phyloP scores from a whole-genome alignment of 2,888 invertebrate genomes.

The Cremastobaeus sp. region DNA sequence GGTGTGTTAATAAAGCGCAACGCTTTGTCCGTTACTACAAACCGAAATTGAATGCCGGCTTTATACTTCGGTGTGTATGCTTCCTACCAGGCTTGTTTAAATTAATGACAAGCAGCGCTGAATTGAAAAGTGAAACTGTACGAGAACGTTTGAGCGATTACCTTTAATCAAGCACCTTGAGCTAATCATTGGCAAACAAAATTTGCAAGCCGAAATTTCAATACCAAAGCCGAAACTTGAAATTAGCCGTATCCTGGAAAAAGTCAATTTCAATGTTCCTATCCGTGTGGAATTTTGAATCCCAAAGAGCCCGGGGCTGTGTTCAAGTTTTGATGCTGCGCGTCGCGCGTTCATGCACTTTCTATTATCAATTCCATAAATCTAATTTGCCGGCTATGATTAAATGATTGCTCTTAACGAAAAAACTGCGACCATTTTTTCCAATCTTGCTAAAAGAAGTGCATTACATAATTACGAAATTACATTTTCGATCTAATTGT shows the following conservation, averaged over 20 bases:
- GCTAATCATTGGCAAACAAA: slow-evolving; percentile 30
- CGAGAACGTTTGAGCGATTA: slow-evolving; percentile 38
- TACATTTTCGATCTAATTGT: slow-evolving; percentile 55
- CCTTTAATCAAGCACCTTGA: slow-evolving; percentile 43
- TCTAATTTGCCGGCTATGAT: no score
- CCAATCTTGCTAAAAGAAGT: slow-evolving; percentile 45
- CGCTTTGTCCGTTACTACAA: slow-evolving; percentile 58
- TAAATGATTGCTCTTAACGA: no score
- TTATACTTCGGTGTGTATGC: slow-evolving; percentile 35
- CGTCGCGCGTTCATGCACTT: no score
- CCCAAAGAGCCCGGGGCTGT: no score
- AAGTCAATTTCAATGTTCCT: neutral
- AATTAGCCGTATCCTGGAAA: no score
- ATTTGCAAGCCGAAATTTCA: slow-evolving; percentile 21
- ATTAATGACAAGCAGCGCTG: slow-evolving; percentile 46
- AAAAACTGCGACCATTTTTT: no score
- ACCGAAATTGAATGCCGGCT: slow-evolving; percentile 54
- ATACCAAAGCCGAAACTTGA: neutral
- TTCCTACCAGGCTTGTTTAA: slow-evolving; percentile 47
- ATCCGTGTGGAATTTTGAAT: no score
- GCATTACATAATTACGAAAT: slow-evolving; percentile 54
- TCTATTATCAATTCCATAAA: no score
- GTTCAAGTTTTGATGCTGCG: no score
- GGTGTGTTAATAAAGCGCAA: slow-evolving; percentile 63
- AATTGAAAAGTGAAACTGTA: slow-evolving; percentile 41